phyloP scores from a whole-genome alignment of 2,113 vertebrate genomes.

The Chunga burmeisteri region DNA sequence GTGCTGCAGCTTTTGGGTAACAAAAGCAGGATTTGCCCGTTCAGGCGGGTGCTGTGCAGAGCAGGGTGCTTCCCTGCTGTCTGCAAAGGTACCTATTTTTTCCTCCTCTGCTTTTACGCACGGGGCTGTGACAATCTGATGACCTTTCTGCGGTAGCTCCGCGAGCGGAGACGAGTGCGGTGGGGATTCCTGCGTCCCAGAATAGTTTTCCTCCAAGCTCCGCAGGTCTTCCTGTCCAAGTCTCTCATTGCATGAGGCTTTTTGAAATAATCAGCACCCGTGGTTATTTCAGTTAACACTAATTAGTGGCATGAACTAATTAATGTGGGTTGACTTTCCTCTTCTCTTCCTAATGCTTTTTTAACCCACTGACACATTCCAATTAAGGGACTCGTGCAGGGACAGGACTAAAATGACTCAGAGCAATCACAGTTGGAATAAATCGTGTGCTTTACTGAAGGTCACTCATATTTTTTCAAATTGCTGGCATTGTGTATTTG shows the following conservation, averaged over 20 bases:
- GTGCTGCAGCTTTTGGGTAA: not conserved
- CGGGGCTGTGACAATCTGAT: not conserved
- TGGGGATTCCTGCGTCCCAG: not conserved
- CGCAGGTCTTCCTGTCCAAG: not conserved
- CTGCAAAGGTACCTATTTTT: no score
- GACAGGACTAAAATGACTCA: not conserved
- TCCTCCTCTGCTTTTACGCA: rapidly evolving
- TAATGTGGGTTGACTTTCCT: not conserved
- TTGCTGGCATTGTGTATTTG: not conserved
- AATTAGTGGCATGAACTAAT: constrained; percentile 47
- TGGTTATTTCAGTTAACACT: constrained; percentile 25
- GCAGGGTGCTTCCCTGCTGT: not conserved
- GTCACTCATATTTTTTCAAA: not conserved
- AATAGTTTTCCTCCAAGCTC: not conserved
- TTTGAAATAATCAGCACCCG: not conserved
- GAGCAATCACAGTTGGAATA: not conserved
- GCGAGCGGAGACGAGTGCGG: rapidly evolving
- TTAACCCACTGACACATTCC: not conserved
- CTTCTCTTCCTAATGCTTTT: not conserved
- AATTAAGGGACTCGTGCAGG: constrained; percentile 23
- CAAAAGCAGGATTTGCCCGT: not conserved
- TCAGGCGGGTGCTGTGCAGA: not conserved
- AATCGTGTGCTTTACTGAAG: not conserved
- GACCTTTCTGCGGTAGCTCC: rapidly evolving
- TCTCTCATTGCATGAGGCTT: not conserved